phyloP scores from a whole-genome alignment of 2,888 invertebrate genomes.

The Abrostola tripartita region DNA sequence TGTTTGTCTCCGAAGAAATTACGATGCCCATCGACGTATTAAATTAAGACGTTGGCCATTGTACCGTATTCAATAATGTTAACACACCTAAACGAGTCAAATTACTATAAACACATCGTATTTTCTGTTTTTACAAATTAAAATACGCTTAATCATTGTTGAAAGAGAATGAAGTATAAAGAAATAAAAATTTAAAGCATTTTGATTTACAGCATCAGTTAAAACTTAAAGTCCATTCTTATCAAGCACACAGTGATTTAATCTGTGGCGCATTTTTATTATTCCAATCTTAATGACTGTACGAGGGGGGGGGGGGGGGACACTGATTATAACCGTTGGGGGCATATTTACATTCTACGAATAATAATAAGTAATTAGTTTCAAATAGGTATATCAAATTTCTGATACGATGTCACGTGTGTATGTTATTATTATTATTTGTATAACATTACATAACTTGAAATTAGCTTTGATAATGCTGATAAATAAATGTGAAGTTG shows the following conservation, averaged over 20 bases:
- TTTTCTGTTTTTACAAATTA: conserved; percentile 10
- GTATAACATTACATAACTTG: conserved; percentile 36
- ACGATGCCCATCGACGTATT: neutral
- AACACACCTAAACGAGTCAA: neutral
- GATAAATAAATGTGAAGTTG: conserved; percentile 16
- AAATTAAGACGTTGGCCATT: neutral
- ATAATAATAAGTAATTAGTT: neutral
- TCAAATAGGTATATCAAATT: neutral
- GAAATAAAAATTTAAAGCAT: neutral
- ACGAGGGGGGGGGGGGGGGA: neutral
- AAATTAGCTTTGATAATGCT: conserved; percentile 18
- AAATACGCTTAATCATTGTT: conserved; percentile 13
- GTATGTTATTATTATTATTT: conserved; percentile 7
- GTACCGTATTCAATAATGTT: neutral
- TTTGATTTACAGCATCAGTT: neutral
- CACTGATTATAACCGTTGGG: conserved; percentile 6
- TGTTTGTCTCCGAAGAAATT: neutral
- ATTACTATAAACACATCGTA: conserved; percentile 14
- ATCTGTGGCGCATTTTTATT: conserved; percentile 20
- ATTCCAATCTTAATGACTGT: neutral
- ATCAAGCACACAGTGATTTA: conserved; percentile 18
- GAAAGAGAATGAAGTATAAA: conserved; percentile 5
- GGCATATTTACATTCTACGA: neutral
- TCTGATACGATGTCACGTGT: neutral
- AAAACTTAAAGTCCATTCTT: too few species aligned